Evolutionary conservation across 1,140 invertebrate genomes (phyloP).

Genomic region (Ips typographus): DNA sequence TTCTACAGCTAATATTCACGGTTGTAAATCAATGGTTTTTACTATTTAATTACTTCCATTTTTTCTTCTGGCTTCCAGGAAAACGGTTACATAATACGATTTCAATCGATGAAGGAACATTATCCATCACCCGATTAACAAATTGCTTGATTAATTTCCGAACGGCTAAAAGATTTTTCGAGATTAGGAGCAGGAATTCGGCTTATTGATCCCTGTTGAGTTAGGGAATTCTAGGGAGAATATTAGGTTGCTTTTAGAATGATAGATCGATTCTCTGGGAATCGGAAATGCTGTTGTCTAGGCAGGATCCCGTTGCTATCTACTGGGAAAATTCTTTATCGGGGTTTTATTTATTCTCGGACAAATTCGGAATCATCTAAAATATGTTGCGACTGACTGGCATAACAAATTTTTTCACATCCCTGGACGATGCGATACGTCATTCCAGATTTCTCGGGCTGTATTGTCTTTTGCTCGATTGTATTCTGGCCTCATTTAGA

Average conservation of each 20-base stretch:
- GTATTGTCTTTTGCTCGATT: too few species aligned
- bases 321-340: constrained; percentile 12
- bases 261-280: constrained; percentile 31
- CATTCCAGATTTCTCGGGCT: not conserved
- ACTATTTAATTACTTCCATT: not conserved
- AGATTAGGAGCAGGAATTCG: constrained; percentile 20
- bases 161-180: constrained; percentile 20
- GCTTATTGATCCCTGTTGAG: constrained; percentile 31
- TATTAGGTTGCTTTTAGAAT: constrained; percentile 34
- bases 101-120: constrained; percentile 16
- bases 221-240: constrained; percentile 25
- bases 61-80: not conserved
- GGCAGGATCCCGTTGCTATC: constrained; percentile 13
- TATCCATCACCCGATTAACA: constrained; percentile 24
- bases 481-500: too few species aligned
- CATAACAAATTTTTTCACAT: not conserved
- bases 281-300: constrained; percentile 32
- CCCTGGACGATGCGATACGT: not conserved
- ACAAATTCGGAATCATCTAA: constrained; percentile 12
- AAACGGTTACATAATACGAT: constrained; percentile 9
- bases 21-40: constrained; percentile 1
- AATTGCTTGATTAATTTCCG: constrained; percentile 21
- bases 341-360: constrained; percentile 15
- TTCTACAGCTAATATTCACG: not conserved
- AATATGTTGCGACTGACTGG: constrained; percentile 2